Evolutionary conservation across 2,888 invertebrate species (phyloP), one percentile per base, ranked within the genome.

Genomic region (Eilema depressum): DNA sequence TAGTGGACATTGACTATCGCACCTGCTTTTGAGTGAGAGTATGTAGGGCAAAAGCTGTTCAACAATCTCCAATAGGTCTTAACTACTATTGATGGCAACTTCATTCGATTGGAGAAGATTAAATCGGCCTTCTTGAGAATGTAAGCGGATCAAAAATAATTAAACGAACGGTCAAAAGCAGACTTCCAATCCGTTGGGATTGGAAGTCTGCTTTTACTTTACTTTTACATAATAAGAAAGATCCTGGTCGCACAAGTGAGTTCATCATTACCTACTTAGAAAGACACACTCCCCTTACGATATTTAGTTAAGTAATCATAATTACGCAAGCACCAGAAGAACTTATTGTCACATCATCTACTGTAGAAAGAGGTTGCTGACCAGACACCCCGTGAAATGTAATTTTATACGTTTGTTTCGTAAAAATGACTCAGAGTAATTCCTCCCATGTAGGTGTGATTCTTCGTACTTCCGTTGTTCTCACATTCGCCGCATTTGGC

Each of bases 381-480:
- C 30, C 59, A 59, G 26, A 59, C n/a, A 61, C 61, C 11, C 75
- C 61, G 30, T 23, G 28, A 30, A 77, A 75, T 69, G 76, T 73
- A 47, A 72, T 80, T 71, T 17, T 30, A 28, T 61, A 61, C 70
- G 79, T 78, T 75, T 70, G 71, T 68, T 83, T 80, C 78, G 75
- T 72, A 77, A 76, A 84, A 86, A 88, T 89, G 85, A 88, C 79
- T 86, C 85, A 85, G 84, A 80, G 71, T 77, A 85, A 89, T 90
- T 89, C 86, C 81, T 74, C 73, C 82, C 86, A 83, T 86, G 89
- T 90, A 86, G 88, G 86, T 83, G 86, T 87, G 83, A 87, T 87
- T 89, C 87, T 82, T 79, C 82, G 86, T 87, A 87, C 92, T 93
- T 93, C 93, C 93, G 92, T 77, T 81, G 89, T 89, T 89, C 89